Evolutionary conservation across 2,888 invertebrate species (phyloP), one percentile per base, ranked within the genome.

Genomic region (Rhyacophila evoluta): DNA sequence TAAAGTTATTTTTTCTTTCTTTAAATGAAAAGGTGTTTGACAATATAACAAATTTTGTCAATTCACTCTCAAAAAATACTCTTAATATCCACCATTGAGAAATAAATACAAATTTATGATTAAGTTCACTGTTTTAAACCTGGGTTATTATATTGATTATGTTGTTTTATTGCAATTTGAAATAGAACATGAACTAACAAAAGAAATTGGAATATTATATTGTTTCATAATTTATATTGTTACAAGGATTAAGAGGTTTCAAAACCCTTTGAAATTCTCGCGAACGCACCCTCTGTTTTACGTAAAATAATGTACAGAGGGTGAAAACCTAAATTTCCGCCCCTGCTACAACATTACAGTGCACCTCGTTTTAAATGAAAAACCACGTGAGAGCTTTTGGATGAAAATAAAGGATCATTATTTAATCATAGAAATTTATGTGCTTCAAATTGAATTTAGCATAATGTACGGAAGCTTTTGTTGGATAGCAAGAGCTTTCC

Each of bases 361-460:
- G 55, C 55, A 55, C 12, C 55, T 55, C 6, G 25, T 55, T 55
- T 55, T 55, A 55, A 55, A 55, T 55, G 55, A 55, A 55, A 55
- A 55, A 55, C 55, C 55, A 55, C 55, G 55, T 55, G 55, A 55
- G 55, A 19, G 55, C 55, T 55, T 55, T 15, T 19, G 55, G 10
- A 55, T 55, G 55, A 55, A 55, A 55, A 55, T 55, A 55, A 25
- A 19, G 55, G 55, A 55, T 55, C 55, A 55, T 55, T 55, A 55
- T 55, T 55, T 55, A 55, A 55, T 55, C 55, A 55, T 55, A 55
- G 55, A 55, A 55, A 55, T 55, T 55, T 55, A 55, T 55, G 55
- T 55, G 55, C 12, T 19, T 6, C 55, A 55, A 55, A 55, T 55
- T 55, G 55, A 55, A 55, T 55, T 55, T 10, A 55, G 25, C 25